Base-by-base conservation (phyloP, 2,113 vertebrate species). In the Microtus richardsoni region DNA sequence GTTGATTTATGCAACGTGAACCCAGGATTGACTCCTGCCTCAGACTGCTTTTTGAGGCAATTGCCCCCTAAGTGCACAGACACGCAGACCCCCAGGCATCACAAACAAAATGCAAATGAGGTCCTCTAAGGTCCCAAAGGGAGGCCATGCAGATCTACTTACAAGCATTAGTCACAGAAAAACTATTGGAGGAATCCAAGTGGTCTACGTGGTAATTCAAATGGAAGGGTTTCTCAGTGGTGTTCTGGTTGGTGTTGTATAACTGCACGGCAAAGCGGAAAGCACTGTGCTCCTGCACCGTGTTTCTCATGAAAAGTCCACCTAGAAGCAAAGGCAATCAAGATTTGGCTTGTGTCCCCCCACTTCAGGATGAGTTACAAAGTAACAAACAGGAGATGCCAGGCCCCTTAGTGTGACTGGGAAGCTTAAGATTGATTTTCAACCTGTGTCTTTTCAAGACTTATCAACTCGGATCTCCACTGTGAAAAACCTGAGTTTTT, bases 201-300 rank as follows among this genome's bases (percentile, higher is more conserved):
- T 99, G 99, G 98, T 99, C 99, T 97, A 99, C 99, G 5, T 99
- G 99, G 98, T 99, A 99, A 98, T 99, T 99, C 98, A 99, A 99
- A 98, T 99, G 99, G 98, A 99, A 99, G 97, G 99, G 99, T 98
- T 99, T 99, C 97, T 99, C 99, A 64, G 99, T 99, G 98, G 99
- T 99, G 98, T 99, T 99, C 98, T 99, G 99, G 98, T 99, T 99
- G 97, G 99, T 99, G 99, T 99, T 99, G 99, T 99, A 99, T 98
- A 99, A 99, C 99, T 99, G 99, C 97, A 99, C 99, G 79, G 99
- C 99, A 98, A 99, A 99, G 96, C 99, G 99, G 98, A 99, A 99
- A 33, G 99, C 99, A 95, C 99, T 99, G 99, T 99, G 99, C 98
- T 99, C 99, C 98, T 99, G 99, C 98, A 99, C 99, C 60, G 99